Evolutionary conservation across 2,797 vertebrate genomes (phyloP), one percentile per base, ranked within the genome.

Genomic region (Danio aesculapii): DNA sequence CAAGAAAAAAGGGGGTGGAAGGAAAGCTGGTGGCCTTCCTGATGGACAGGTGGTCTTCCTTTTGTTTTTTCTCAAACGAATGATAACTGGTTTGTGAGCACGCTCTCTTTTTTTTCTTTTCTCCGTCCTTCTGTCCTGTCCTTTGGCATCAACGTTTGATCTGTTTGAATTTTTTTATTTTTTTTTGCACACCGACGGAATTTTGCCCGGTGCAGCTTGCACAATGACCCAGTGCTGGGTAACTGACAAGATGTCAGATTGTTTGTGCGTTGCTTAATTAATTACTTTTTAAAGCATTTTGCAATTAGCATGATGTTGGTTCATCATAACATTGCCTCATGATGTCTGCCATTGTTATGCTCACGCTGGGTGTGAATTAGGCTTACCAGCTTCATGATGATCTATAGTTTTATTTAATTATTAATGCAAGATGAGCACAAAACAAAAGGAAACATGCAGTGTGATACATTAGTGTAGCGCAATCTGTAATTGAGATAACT

Each of bases 61-160:
- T 64, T n/a, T 30, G 55, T 41, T 30, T 17, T 19, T 47, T 58
- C 70, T 81, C 73, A 79, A 49, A 46, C 21, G 39, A 52, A 75
- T 71, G 55, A 44, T 79, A 50, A 78, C 77, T 46, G 69, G 72
- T 50, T 47, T 72, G 21, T 64, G 77, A 84, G 79, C 67, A 59
- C n/a, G 2, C 0, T 49, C 8, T 8, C 61, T 74, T 79, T 63
- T 67, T 67, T 73, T 80, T 85, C 81, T 84, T 81, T 85, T 84
- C 73, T 77, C 77, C 61, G 84, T 80, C 86, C 84, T 87, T 87
- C 83, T 81, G 62, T 77, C 39, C 39, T 84, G 85, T 86, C 83
- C 83, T 86, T 84, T 84, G 83, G 61, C 67, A 49, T 84, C 69
- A 43, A 63, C 66, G 46, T 50, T 49, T 67, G 12, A 83, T 43